Conservation (phyloP, 2,797 vertebrate genomes). For the Coluber constrictor region DNA sequence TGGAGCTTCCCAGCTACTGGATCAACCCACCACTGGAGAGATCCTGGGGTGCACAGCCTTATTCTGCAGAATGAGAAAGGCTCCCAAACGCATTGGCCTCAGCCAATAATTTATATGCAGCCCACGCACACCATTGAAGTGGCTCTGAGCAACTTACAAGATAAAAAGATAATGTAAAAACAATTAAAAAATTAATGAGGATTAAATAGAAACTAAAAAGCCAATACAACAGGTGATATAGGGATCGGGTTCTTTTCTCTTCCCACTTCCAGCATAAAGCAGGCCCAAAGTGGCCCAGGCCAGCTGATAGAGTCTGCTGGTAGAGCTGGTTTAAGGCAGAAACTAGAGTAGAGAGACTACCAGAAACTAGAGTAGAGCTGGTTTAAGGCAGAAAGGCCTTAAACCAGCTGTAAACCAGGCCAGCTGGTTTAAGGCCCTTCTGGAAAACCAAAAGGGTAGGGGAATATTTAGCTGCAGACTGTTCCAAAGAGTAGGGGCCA, state of each 20-base stretch:
- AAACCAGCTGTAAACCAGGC: too few relatives aligned
- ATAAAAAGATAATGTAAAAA: background rate
- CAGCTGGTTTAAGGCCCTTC: background rate
- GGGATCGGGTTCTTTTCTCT: background rate
- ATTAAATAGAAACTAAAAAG: background rate
- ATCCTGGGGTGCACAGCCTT: background rate
- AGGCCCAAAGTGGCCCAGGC: background rate
- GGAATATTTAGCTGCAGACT: background rate
- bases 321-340: too few relatives aligned
- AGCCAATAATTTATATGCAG: background rate
- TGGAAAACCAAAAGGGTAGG: background rate
- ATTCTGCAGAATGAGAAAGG: background rate
- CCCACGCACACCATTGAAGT: background rate
- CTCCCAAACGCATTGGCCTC: background rate
- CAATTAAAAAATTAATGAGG: background rate
- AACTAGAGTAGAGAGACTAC: too few relatives aligned
- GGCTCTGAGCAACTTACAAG: background rate
- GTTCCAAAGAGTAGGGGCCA: background rate
- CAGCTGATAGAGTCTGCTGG: background rate
- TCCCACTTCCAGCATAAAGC: background rate
- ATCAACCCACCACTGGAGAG: too few relatives aligned
- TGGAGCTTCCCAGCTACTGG: too few relatives aligned
- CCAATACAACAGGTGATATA: background rate
- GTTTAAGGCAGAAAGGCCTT: too few relatives aligned
- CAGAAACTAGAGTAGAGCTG: too few relatives aligned